Conservation (phyloP, 1,140 invertebrate species). For the Eueides isabella region DNA sequence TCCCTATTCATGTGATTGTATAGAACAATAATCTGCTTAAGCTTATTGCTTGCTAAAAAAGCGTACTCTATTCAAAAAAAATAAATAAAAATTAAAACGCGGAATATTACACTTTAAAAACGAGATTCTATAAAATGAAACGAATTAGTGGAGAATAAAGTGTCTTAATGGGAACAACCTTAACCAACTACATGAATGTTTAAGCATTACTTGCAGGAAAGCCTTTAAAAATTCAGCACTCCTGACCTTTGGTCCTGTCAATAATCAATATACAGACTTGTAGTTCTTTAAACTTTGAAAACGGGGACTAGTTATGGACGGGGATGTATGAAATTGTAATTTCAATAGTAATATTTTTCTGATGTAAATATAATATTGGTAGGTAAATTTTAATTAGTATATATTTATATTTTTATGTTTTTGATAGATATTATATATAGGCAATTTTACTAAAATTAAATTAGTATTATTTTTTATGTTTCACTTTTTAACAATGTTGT, state of each 20-base stretch:
- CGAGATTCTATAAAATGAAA: neutral
- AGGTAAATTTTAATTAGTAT: neutral
- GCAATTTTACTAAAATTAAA: too few relatives aligned
- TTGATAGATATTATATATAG: too few relatives aligned
- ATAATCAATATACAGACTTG: conserved; percentile 24
- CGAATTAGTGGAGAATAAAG: neutral
- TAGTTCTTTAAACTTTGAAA: neutral
- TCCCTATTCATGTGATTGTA: neutral
- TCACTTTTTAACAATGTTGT: too few relatives aligned
- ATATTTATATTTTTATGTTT: neutral
- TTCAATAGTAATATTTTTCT: neutral
- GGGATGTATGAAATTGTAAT: neutral
- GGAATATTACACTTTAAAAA: neutral
- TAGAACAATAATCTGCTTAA: neutral
- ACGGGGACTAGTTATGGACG: neutral
- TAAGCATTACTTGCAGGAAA: conserved; percentile 36
- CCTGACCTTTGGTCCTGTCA: conserved; percentile 42
- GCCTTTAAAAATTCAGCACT: conserved; percentile 46
- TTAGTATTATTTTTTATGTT: too few relatives aligned
- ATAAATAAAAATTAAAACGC: neutral
- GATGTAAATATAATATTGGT: neutral
- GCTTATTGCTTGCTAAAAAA: neutral
- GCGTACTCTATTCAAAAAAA: neutral
- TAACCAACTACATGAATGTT: conserved; percentile 36
- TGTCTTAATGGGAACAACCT: neutral